Percentiles rank a stretch among this genome's conserved stretches.
Conservation (phyloP, 1,140 invertebrate genomes). For the Zaprionus inermis region DNA sequence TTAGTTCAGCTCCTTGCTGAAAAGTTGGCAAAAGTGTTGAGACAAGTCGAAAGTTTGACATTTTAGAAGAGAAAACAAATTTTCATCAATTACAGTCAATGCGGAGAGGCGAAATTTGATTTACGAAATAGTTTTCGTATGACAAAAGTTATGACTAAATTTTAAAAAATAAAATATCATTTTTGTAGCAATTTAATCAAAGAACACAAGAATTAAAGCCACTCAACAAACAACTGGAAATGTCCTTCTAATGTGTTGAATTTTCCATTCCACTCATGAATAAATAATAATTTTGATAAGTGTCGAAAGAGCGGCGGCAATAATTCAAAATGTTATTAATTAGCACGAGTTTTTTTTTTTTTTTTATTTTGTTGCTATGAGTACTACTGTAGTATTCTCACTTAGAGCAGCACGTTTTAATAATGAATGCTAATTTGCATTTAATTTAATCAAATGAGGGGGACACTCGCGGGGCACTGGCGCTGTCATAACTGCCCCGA, state of each 20-base stretch:
- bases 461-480: background rate
- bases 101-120: background rate
- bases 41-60: slow-evolving; percentile 23
- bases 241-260: background rate
- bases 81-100: slow-evolving; percentile 10
- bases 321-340: slow-evolving; percentile 24
- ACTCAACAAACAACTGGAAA: background rate
- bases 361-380: background rate
- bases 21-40: slow-evolving; percentile 14
- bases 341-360: slow-evolving; percentile 7
- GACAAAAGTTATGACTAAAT: slow-evolving; percentile 1
- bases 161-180: slow-evolving; percentile 11
- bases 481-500: slow-evolving; percentile 54
- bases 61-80: background rate
- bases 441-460: slow-evolving; percentile 65
- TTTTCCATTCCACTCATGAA: background rate
- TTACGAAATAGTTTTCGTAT: background rate
- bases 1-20: background rate
- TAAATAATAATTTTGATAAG: slow-evolving; percentile 10
- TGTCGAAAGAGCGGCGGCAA: background rate
- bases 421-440: slow-evolving; percentile 64
- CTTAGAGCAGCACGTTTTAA: slow-evolving; percentile 38
- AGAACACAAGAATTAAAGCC: background rate
- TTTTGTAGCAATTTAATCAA: background rate
- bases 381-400: background rate